Conservation (phyloP, 2,113 vertebrate species). For the Aegithalos caudatus region DNA sequence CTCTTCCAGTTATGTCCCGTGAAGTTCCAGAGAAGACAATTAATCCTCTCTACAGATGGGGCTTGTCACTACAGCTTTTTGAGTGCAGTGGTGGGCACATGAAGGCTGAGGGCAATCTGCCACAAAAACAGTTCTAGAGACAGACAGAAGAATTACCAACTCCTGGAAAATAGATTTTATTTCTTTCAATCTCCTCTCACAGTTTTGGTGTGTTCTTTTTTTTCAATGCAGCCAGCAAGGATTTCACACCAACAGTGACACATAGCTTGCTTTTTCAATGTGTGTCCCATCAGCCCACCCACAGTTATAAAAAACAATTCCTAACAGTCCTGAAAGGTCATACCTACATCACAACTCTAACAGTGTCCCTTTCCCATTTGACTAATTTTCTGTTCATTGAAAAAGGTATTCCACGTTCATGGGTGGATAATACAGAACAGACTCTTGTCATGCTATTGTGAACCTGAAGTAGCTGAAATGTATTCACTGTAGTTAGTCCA, state of each 20-base stretch:
- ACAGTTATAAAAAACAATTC: not conserved
- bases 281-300: not conserved
- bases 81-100: not conserved
- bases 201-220: not conserved
- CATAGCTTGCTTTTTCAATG: not conserved
- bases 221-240: not conserved
- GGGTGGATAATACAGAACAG: not conserved
- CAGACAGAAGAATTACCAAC: not conserved
- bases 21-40: not conserved
- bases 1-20: not conserved
- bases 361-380: not conserved
- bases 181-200: not conserved
- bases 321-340: not conserved
- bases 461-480: not conserved
- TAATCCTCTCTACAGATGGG: not conserved
- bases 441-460: not conserved
- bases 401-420: not conserved
- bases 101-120: not conserved
- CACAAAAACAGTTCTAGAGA: not conserved
- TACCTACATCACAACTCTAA: not conserved
- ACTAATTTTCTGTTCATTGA: not conserved
- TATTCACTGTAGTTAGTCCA: not conserved
- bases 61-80: not conserved
- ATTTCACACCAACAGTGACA: not conserved
- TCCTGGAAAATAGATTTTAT: not conserved